Percentiles rank a stretch among this genome's conserved stretches.
Evolutionary conservation across 2,113 vertebrate species (phyloP).

Genomic region (Mohoua ochrocephala): DNA sequence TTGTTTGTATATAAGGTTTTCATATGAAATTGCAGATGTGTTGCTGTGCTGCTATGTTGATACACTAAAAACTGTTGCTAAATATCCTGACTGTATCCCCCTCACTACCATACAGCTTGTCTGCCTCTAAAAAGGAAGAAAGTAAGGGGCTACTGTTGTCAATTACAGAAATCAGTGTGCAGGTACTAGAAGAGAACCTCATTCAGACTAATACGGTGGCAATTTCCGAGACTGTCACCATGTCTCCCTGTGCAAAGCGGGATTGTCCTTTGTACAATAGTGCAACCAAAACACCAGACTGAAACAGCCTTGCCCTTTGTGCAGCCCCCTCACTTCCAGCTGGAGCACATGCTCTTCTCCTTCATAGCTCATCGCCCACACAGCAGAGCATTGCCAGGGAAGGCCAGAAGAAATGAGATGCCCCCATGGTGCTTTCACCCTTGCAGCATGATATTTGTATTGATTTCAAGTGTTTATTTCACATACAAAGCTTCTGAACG

Average conservation of each 20-base stretch:
- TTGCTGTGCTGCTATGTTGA: not conserved
- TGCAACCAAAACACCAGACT: not conserved
- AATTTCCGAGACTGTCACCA: not conserved
- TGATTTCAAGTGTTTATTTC: not conserved
- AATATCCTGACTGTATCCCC: not conserved
- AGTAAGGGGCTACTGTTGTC: not conserved
- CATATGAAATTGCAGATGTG: not conserved
- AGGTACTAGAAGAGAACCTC: not conserved
- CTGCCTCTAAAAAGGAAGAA: not conserved
- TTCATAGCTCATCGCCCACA: not conserved
- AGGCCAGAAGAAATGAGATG: not conserved
- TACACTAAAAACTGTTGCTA: not conserved
- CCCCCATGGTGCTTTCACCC: not conserved
- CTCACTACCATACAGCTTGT: not conserved
- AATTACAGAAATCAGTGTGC: not conserved
- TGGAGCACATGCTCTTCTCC: not conserved
- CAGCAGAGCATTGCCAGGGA: not conserved
- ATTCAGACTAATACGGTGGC: accelerated
- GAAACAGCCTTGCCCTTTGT: not conserved
- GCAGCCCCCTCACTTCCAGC: not conserved
- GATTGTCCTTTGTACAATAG: not conserved
- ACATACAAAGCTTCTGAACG: not conserved
- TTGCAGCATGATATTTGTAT: not conserved
- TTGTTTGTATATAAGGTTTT: not conserved
- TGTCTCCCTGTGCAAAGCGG: not conserved